Conservation (phyloP, 2,797 vertebrate species). For the Telmatherina bonti region DNA sequence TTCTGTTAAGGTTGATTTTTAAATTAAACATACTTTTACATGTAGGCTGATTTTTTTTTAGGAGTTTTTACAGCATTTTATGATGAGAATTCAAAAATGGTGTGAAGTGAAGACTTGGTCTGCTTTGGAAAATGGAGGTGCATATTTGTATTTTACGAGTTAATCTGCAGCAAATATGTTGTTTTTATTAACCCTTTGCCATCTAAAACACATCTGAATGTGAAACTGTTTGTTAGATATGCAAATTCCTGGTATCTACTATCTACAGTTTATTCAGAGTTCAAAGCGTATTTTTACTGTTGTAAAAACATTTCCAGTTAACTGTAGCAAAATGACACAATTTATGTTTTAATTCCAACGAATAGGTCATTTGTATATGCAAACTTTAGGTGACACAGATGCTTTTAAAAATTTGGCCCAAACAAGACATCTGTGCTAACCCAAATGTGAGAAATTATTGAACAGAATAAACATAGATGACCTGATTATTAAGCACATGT, state of each 20-base stretch:
- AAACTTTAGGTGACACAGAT: neutral
- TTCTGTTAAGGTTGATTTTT: neutral
- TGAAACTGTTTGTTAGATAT: neutral
- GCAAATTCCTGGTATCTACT: neutral
- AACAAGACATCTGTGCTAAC: neutral
- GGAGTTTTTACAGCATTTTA: neutral
- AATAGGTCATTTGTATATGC: neutral
- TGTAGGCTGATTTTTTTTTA: neutral
- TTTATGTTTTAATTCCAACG: neutral
- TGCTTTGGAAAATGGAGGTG: neutral
- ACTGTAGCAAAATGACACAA: neutral
- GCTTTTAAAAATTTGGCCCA: neutral
- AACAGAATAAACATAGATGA: slow-evolving; percentile 8
- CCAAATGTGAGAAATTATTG: neutral
- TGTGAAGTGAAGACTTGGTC: neutral
- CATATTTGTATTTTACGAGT: neutral
- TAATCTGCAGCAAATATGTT: neutral
- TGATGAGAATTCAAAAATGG: neutral
- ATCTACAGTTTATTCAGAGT: neutral
- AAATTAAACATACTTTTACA: neutral
- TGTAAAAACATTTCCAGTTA: neutral
- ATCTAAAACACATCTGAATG: neutral
- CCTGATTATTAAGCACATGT: slow-evolving; percentile 4
- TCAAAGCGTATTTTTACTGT: neutral
- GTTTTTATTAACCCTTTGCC: neutral